These are phyloP conservation scores for Trichonephila clavata DNA, from an alignment of 1,140 invertebrate species.

Conservation along the genomic window DNA sequence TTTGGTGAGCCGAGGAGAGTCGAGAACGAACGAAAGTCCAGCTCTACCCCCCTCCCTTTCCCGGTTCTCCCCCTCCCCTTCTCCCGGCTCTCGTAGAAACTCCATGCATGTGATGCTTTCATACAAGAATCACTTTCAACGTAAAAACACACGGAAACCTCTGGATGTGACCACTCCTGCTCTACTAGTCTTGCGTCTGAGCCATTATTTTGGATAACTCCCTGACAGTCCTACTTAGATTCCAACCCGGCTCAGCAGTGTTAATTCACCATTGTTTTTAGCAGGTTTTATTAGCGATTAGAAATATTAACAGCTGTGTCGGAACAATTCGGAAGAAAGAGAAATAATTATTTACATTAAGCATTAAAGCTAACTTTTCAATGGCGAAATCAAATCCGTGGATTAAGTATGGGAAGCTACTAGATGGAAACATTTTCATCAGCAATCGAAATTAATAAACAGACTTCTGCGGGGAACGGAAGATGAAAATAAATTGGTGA, in stretches of 20 bases:
- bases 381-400: constrained; percentile 23
- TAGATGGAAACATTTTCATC: constrained; percentile 6
- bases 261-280: background rate
- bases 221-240: background rate
- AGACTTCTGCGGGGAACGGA: background rate
- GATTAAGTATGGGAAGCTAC: constrained; percentile 7
- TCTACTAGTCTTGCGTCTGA: background rate
- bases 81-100: background rate
- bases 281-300: background rate
- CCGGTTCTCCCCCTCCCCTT: background rate
- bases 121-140: constrained; percentile 62
- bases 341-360: background rate
- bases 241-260: background rate
- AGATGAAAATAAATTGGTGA: constrained; percentile 51
- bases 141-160: constrained; percentile 57
- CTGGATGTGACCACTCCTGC: constrained; percentile 18
- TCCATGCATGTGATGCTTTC: constrained; percentile 63
- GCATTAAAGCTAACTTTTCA: background rate
- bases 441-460: background rate
- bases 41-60: background rate
- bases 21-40: constrained; percentile 40
- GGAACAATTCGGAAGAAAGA: background rate
- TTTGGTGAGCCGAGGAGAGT: constrained; percentile 66
- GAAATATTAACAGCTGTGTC: background rate
- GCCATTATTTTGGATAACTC: constrained; percentile 52